Evolutionary conservation across 2,797 vertebrate species (phyloP).

Genomic region (Coregonus suidteri): DNA sequence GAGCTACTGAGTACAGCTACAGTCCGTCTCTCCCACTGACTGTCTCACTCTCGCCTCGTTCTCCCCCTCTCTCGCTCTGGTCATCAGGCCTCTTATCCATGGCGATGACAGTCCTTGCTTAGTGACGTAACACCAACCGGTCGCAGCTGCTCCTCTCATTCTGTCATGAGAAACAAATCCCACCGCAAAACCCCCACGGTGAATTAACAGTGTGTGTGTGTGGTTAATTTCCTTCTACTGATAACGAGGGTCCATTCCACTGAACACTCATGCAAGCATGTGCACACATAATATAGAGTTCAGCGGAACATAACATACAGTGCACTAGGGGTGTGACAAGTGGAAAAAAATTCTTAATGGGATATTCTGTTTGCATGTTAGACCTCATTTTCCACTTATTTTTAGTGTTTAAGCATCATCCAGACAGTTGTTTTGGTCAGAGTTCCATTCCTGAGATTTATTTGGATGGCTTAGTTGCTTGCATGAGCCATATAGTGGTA

Average conservation of each 20-base stretch:
- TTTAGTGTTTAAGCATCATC: too few relatives aligned
- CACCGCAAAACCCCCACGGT: conserved; percentile 44
- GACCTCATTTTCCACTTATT: too few relatives aligned
- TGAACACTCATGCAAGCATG: not conserved
- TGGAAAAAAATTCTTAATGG: too few relatives aligned
- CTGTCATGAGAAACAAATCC: conserved; percentile 31
- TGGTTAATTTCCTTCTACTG: not conserved
- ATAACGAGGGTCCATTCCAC: not conserved
- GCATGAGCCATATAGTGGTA: too few relatives aligned
- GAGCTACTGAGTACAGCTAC: too few relatives aligned
- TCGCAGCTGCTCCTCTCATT: conserved; percentile 58
- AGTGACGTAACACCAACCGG: conserved; percentile 17
- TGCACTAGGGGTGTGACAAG: not conserved
- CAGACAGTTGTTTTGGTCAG: too few relatives aligned
- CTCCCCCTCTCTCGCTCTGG: not conserved
- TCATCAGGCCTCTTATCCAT: conserved; percentile 3
- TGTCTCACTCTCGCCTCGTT: not conserved
- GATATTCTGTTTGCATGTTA: too few relatives aligned
- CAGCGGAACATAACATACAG: not conserved
- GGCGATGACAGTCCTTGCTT: conserved; percentile 25
- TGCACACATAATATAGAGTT: not conserved
- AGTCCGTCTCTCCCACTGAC: not conserved
- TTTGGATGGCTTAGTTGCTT: too few relatives aligned
- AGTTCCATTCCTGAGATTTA: too few relatives aligned
- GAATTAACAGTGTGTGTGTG: conserved; percentile 13